phyloP scores from a whole-genome alignment of 2,888 invertebrate species.

The Ectemnius continuus region DNA sequence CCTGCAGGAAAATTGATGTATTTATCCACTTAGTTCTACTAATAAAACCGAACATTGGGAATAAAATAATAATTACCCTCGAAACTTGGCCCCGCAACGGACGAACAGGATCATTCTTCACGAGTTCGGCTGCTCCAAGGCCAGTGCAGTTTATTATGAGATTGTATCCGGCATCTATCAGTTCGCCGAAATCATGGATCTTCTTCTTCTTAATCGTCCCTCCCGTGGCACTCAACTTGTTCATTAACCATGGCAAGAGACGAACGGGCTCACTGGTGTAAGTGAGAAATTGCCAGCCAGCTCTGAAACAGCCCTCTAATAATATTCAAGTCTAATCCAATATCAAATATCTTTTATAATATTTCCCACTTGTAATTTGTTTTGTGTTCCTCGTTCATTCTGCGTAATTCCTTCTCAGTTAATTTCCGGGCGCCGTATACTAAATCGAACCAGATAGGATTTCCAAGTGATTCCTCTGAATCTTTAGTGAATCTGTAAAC shows the following conservation, averaged over 20 bases:
- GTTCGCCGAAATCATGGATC: conserved; percentile 80
- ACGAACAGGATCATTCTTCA: conserved; percentile 81
- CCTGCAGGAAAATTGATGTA: conserved; percentile 74
- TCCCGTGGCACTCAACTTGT: conserved; percentile 81
- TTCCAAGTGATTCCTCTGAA: conserved; percentile 58
- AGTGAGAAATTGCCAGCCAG: conserved; percentile 83
- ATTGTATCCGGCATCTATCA: conserved; percentile 80
- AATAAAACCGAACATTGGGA: neutral
- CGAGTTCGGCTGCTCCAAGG: conserved; percentile 82
- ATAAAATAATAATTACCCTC: conserved; percentile 76
- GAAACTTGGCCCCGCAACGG: conserved; percentile 88
- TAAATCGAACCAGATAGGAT: conserved; percentile 77
- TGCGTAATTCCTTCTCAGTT: conserved; percentile 70
- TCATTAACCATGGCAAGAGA: conserved; percentile 84
- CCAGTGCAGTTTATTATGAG: conserved; percentile 90
- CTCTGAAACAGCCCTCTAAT: conserved; percentile 75
- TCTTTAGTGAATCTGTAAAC: conserved; percentile 75
- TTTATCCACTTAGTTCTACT: neutral
- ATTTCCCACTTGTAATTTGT: conserved; percentile 75
- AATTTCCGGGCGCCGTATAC: conserved; percentile 78
- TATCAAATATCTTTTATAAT: neutral
- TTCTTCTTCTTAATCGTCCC: conserved; percentile 80
- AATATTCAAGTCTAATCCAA: neutral
- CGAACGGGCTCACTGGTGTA: conserved; percentile 84
- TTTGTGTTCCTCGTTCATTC: conserved; percentile 69